Evolutionary conservation across 2,888 invertebrate genomes (phyloP).

Genomic region (Sphaerophoria taeniata): DNA sequence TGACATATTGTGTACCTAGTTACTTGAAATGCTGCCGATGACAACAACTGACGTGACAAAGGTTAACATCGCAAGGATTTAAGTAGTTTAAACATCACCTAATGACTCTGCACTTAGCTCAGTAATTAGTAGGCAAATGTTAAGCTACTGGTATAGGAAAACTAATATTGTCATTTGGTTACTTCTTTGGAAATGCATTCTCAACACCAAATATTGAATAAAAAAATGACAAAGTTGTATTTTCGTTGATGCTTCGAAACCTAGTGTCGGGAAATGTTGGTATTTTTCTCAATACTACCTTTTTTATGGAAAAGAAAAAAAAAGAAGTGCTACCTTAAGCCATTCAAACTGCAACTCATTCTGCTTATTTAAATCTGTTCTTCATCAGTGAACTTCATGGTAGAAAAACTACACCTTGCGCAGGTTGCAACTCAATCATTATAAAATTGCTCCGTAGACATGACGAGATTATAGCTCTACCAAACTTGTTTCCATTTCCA

Average conservation of each 20-base stretch:
- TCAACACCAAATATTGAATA: background rate
- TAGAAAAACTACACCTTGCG: constrained; percentile 1
- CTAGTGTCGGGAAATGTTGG: too few species aligned
- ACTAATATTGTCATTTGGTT: background rate
- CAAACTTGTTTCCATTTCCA: constrained; percentile 23
- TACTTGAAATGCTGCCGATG: background rate
- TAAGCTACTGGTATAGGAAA: constrained; percentile 2
- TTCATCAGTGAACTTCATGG: constrained; percentile 41
- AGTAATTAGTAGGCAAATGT: background rate
- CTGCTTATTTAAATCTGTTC: background rate
- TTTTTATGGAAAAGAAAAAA: background rate
- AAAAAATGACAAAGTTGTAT: too few species aligned
- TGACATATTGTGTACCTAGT: background rate
- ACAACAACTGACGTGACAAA: constrained; percentile 8
- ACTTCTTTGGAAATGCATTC: background rate
- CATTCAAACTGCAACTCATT: background rate
- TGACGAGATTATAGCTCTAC: background rate
- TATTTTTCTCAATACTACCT: too few species aligned
- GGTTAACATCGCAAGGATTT: background rate
- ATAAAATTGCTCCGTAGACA: background rate
- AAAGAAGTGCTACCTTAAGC: background rate
- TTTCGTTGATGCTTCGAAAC: too few species aligned
- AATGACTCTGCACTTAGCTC: constrained; percentile 11
- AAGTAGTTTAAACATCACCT: background rate
- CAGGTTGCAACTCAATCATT: constrained; percentile 1